Evolutionary conservation across 2,113 vertebrate genomes (phyloP).

Genomic region (Antechinus stuartii): DNA sequence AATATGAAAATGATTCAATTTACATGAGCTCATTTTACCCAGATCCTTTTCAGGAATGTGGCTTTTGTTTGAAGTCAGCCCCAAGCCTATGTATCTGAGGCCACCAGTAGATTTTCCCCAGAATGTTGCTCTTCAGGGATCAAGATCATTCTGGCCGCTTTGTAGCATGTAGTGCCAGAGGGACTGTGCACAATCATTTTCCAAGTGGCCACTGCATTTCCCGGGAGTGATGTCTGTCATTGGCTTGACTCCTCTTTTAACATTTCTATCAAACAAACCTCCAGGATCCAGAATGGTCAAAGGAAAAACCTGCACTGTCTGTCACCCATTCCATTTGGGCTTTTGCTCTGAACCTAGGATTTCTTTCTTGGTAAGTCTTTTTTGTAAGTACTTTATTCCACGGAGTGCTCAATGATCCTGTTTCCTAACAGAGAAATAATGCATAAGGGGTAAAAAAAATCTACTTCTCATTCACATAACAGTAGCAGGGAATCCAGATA

Average conservation of each 20-base stretch:
- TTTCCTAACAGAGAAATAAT: neutral
- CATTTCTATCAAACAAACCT: neutral
- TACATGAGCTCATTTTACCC: neutral
- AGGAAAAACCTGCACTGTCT: neutral
- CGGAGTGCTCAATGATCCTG: neutral
- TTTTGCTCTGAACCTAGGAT: neutral
- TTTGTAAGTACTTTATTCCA: constrained; percentile 7
- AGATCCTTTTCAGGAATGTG: neutral
- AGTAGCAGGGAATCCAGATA: constrained; percentile 1
- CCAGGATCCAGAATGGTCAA: neutral
- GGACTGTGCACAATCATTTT: constrained; percentile 14
- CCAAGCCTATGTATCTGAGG: neutral
- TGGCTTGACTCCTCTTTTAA: neutral
- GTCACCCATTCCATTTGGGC: neutral
- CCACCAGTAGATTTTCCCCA: constrained; percentile 19
- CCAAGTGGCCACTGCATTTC: neutral
- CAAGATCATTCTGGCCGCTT: neutral
- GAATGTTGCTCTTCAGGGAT: neutral
- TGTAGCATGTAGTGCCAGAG: neutral
- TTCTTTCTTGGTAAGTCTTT: neutral
- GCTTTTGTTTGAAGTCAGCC: neutral
- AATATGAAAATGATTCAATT: neutral
- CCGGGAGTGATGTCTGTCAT: neutral
- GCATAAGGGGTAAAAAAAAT: neutral
- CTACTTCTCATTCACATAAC: neutral